These are phyloP conservation scores for Gibbula magus DNA, from an alignment of 2,888 invertebrate species.

Conservation along the genomic window DNA sequence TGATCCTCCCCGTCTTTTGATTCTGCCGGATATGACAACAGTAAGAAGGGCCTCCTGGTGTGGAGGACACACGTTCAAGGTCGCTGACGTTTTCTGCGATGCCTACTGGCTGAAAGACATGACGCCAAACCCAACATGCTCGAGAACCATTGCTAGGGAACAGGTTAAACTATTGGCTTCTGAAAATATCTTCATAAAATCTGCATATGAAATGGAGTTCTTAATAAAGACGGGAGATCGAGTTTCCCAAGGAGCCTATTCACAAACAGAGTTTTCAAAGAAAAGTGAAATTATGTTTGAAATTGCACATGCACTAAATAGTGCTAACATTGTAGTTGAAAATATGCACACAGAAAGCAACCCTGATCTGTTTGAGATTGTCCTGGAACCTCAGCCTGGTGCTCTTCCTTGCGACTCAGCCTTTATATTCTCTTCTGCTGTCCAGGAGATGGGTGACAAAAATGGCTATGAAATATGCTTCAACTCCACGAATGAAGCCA, in stretches of 20 bases:
- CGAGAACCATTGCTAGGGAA: not conserved
- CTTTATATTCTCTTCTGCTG: not conserved
- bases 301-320: not conserved
- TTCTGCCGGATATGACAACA: not conserved
- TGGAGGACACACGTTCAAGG: not conserved
- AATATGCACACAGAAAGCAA: not conserved
- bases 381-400: not conserved
- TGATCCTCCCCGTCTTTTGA: not conserved
- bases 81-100: not conserved
- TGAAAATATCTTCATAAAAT: not conserved
- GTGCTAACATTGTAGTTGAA: not conserved
- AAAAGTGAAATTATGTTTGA: not conserved
- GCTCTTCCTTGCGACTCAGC: not conserved
- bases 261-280: not conserved
- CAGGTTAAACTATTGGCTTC: not conserved
- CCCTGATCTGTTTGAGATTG: not conserved
- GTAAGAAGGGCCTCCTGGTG: not conserved
- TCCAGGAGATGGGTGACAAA: not conserved
- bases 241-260: too few species aligned
- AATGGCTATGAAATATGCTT: not conserved
- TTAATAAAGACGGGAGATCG: not conserved
- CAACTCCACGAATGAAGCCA: not conserved
- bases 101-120: not conserved
- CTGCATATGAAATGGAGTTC: not conserved
- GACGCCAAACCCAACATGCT: not conserved